Evolutionary conservation across 1,140 invertebrate genomes (phyloP), one percentile per base, ranked within the genome.

Genomic region (Asobara japonica): DNA sequence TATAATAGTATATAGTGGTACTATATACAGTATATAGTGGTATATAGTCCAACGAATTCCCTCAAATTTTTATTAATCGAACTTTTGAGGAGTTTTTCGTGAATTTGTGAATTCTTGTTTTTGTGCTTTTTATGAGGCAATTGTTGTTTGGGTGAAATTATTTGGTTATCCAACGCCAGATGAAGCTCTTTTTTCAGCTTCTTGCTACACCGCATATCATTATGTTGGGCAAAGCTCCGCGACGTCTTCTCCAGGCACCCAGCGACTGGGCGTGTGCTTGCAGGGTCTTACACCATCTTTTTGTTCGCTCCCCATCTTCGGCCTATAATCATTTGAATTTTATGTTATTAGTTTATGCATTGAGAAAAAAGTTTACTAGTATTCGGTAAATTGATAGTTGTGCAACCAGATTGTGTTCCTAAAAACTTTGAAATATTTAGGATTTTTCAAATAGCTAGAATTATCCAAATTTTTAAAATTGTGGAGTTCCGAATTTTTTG

Each of bases 221-320:
- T 73, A 98, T 98, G 85, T 98, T 98, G 31, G 96, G 95, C 72
- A 98, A 87, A 0, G 96, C 97, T 79, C 96, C 96, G 18, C 97
- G 89, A 78, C 97, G 88, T 85, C 94, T 93, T 71, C 96, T 90
- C 97, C 97, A 98, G 11, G 93, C 91, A 36, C 96, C 96, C 56
- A 97, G 92, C 45, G 95, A 94, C 83, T 96, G 94, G 10, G 95
- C 94, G 81, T 97, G 95, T 80, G 94, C 94, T 83, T 97, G 95
- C 13, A 98, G 86, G 75, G 96, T 94, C 25, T 93, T 91, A 85
- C 96, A 94, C 96, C 96, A 98, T 22, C 93, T 90, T 77, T 93
- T 92, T 0, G 96, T 97, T 76, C 94, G 91, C 41, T 92, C 90
- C 45, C 91, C 91, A 78, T 97, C 95, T 84, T 97, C 95, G 74